Evolutionary conservation across 2,113 vertebrate genomes (phyloP), one percentile per base, ranked within the genome.

Genomic region (Noturus placidus): DNA sequence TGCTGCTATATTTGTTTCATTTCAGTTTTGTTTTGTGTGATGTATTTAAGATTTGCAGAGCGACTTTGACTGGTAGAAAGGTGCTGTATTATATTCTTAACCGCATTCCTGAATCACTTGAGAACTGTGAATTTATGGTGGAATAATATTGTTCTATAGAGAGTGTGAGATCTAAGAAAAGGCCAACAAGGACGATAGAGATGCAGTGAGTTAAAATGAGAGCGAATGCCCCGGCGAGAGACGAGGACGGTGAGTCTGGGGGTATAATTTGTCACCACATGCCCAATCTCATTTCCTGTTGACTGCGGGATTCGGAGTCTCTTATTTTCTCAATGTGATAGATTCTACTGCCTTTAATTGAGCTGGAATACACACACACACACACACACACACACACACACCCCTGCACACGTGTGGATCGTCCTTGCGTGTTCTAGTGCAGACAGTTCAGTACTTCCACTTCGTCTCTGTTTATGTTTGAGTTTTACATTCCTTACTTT

Each of bases 311-410:
- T 94, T 93, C 93, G 90, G 91, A 89, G 87, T 52, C 76, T 80
- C 78, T 86, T 83, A 63, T 87, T 83, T 86, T 85, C 91, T 91
- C 90, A 77, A 19, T 91, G 93, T 94, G 92, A 95, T 95, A 92
- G 94, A 95, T 95, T 94, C 95, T 91, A 86, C 88, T 90, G 59
- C 50, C 93, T 95, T 95, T 95, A 95, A 95, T 95, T 95, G 94
- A 83, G 65, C 86, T 25, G 57, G 72, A 77, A 84, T 61, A 22
- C 84, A 56, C 50, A 54, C 84, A 80, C 84, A 85, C 84, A 85
- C 63, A 63, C 61, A 54, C 77, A 52, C 42, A 78, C 42, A 78
- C 59, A 22, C 84, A 56, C 50, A 54, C 84, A 80, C 42, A 78
- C 42, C 30, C 59, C 42, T 46, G 42, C 74, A 85, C 13, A 72